Evolutionary conservation across 1,140 invertebrate genomes (phyloP).

Genomic region (Chlorops oryzae): DNA sequence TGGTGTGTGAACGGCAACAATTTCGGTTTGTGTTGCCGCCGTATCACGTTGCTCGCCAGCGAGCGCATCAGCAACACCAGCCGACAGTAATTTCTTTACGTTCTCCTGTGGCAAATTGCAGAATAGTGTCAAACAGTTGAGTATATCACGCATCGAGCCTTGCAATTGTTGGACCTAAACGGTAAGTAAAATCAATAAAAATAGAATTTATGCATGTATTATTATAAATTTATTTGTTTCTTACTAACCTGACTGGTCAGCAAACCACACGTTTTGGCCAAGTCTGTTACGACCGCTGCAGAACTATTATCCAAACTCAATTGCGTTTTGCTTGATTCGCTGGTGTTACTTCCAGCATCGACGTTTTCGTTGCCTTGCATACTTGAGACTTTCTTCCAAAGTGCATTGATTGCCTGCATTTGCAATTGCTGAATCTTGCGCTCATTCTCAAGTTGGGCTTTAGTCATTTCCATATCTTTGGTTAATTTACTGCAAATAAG

Average conservation of each 20-base stretch:
- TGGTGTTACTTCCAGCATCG: not conserved
- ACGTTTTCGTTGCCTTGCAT: conserved; percentile 51
- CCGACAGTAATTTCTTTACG: conserved; percentile 29
- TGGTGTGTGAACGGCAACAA: conserved; percentile 67
- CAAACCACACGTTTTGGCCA: conserved; percentile 51
- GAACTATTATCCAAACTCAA: conserved; percentile 35
- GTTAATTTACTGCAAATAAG: conserved; percentile 59
- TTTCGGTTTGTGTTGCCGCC: conserved; percentile 70
- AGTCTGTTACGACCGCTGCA: conserved; percentile 46
- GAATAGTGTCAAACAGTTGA: conserved; percentile 59
- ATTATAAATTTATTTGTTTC: not conserved
- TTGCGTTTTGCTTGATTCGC: not conserved
- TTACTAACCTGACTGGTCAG: conserved; percentile 47
- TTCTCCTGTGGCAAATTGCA: conserved; percentile 49
- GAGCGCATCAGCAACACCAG: conserved; percentile 17
- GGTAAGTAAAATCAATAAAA: not conserved
- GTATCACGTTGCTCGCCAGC: conserved; percentile 49
- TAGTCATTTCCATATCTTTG: conserved; percentile 73
- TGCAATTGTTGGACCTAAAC: conserved; percentile 66
- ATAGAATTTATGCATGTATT: not conserved
- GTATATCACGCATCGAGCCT: conserved; percentile 67
- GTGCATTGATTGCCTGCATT: conserved; percentile 81
- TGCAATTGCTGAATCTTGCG: conserved; percentile 78
- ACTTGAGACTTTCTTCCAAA: conserved; percentile 82
- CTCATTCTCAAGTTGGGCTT: conserved; percentile 76